phyloP scores from a whole-genome alignment of 2,113 vertebrate species.

The Megaptera novaeangliae region DNA sequence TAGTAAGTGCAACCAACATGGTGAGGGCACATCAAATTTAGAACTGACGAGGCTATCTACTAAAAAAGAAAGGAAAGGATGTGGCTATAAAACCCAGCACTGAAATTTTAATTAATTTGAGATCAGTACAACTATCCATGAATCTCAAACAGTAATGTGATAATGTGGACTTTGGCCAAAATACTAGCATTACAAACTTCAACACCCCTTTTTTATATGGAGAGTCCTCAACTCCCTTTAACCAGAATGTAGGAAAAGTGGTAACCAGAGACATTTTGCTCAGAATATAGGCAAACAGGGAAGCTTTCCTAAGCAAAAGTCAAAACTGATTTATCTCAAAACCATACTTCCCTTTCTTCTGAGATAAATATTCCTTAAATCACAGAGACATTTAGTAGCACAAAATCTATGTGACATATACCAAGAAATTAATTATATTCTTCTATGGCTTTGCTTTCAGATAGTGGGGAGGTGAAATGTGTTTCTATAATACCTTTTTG shows the following conservation, averaged over 20 bases:
- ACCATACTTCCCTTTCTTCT: not conserved
- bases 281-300: not conserved
- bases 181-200: not conserved
- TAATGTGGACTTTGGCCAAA: not conserved
- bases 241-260: not conserved
- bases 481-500: not conserved
- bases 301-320: not conserved
- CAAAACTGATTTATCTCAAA: not conserved
- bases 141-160: not conserved
- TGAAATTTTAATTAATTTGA: not conserved
- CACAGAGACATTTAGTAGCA: not conserved
- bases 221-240: not conserved
- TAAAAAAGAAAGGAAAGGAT: not conserved
- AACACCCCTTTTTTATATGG: not conserved
- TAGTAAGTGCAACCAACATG: not conserved
- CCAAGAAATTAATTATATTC: not conserved
- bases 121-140: not conserved
- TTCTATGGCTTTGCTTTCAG: not conserved
- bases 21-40: not conserved
- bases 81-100: not conserved
- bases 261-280: not conserved
- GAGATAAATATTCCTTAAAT: not conserved
- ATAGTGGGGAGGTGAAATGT: not conserved
- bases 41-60: not conserved
- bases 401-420: not conserved